A percentile compares a stretch with the other conserved stretches of the same genome.
Evolutionary conservation across 2,113 vertebrate genomes (phyloP).

Genomic region (Solenodon paradoxus): DNA sequence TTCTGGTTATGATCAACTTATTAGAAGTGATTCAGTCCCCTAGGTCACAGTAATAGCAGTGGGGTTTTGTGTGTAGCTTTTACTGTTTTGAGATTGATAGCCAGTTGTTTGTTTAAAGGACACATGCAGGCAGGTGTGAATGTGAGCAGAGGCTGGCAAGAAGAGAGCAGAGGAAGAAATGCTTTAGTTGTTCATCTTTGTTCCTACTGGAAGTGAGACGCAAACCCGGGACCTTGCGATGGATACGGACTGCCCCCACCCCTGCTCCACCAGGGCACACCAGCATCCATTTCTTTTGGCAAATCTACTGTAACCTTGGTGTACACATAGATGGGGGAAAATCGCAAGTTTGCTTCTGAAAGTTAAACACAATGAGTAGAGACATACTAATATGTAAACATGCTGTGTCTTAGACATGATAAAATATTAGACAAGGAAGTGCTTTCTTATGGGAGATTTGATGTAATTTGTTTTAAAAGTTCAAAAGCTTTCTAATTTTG

Average conservation of each 20-base stretch:
- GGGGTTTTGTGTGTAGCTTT: background rate
- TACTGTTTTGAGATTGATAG: background rate
- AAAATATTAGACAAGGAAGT: background rate
- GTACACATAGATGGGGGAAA: background rate
- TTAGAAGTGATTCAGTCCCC: background rate
- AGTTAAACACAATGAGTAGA: conserved; percentile 1
- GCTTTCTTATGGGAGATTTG: background rate
- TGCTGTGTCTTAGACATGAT: background rate
- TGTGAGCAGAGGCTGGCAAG: too few species aligned
- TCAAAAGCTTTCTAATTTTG: background rate
- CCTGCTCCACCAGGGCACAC: too few species aligned
- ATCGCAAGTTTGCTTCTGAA: background rate
- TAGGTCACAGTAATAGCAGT: background rate
- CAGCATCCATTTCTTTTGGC: conserved; percentile 12
- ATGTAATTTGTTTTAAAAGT: background rate
- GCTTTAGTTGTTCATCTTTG: too few species aligned
- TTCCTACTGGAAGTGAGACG: too few species aligned
- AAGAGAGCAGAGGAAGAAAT: too few species aligned
- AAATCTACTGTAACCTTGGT: background rate
- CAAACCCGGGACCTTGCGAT: too few species aligned
- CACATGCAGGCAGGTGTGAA: too few species aligned
- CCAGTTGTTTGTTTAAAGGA: too few species aligned
- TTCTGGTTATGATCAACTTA: background rate
- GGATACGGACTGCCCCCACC: too few species aligned
- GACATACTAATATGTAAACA: background rate